Base-by-base conservation (phyloP, 2,113 vertebrate genomes). In the Thunnus maccoyii region DNA sequence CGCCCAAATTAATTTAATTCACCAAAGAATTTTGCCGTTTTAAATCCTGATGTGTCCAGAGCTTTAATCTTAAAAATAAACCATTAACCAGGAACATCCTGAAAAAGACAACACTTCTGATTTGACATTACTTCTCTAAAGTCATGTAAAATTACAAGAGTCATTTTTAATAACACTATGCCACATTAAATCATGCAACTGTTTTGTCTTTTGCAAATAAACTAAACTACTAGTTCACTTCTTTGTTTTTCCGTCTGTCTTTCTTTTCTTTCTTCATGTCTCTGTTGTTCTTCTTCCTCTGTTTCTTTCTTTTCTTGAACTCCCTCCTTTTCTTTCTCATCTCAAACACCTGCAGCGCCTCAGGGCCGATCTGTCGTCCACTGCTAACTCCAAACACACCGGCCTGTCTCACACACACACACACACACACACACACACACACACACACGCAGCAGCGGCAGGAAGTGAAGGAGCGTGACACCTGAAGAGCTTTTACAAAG, bases 271-370 rank as follows among this genome's bases (percentile, higher is more conserved):
- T 65, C 6, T 27, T 50, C 30, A 0, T 27, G 0, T 76, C 44
- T 73, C 50, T 30, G 58, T 27, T 48, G 4, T 66, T 62, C 36
- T 25, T 50, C 44, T 65, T 25, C 44, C 48, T 63, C 44, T 32
- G 14, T 44, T 3, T 60, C 60, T 67, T 27, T 18, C 36, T 41
- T 41, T 41, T 48, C 68, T 22, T 55, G 57, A 6, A 48, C 77
- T 68, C n/a, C 14, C 60, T 68, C 80, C 55, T 73, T 72, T 86
- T 85, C 51, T 86, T 74, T 83, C 68, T 79, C 80, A 22, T 60
- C 76, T 78, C 57, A 73, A 75, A 93, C 94, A 95, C 93, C 92
- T 95, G 94, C 90, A 92, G 71, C 18, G 92, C 93, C 92, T 87
- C 82, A 13, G 93, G 94, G 91, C 65, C 70, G 44, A 89, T 88